Evolutionary conservation across 2,113 vertebrate genomes (phyloP).

Genomic region (Stegastes partitus): DNA sequence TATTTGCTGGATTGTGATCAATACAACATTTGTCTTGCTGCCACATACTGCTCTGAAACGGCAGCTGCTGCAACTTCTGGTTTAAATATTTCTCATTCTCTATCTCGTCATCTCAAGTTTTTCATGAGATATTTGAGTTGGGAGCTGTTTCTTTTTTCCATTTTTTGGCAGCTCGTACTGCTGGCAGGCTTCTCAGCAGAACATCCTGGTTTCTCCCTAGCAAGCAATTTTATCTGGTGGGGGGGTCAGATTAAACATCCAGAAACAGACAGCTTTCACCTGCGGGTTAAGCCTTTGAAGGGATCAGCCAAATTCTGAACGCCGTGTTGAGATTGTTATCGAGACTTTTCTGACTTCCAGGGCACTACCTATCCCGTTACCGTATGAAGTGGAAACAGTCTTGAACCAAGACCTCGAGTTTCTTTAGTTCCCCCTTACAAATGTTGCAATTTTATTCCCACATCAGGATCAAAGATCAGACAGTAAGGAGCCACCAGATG

Average conservation of each 20-base stretch:
- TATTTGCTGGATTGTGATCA: slow-evolving; percentile 28
- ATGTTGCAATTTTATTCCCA: slow-evolving; percentile 17
- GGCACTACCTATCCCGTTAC: slow-evolving; percentile 11
- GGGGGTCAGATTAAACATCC: slow-evolving; percentile 16
- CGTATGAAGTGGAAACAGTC: neutral
- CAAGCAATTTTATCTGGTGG: neutral
- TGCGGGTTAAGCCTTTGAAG: slow-evolving; percentile 34
- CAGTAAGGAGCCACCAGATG: neutral
- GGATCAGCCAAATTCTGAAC: slow-evolving; percentile 33
- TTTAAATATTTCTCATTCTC: neutral
- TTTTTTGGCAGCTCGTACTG: neutral
- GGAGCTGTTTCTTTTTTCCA: neutral
- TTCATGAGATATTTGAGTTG: neutral
- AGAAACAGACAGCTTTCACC: slow-evolving; percentile 27
- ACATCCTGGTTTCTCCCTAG: slow-evolving; percentile 8
- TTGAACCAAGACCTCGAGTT: slow-evolving; percentile 6
- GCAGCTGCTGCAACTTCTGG: neutral
- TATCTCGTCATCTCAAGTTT: neutral
- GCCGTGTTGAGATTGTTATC: slow-evolving; percentile 36
- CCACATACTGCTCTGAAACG: neutral
- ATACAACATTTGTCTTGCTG: neutral
- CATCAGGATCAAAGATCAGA: slow-evolving; percentile 23
- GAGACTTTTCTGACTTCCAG: slow-evolving; percentile 4
- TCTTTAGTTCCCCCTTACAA: slow-evolving; percentile 13
- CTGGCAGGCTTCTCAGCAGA: neutral